phyloP scores from a whole-genome alignment of 53 echinoderm and acorn worm genomes.

The Echinometra lucunter region DNA sequence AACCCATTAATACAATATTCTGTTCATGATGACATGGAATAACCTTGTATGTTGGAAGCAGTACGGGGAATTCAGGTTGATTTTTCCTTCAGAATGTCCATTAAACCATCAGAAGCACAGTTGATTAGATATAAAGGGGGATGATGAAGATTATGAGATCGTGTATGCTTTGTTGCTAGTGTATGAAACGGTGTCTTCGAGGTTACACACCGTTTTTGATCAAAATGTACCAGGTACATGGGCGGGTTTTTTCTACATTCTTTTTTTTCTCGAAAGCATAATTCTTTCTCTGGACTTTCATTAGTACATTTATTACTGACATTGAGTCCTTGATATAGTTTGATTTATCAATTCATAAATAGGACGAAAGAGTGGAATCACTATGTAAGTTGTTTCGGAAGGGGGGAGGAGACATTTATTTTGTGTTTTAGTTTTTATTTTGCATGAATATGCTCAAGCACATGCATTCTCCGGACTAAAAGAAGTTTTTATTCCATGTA shows the following conservation, averaged over 20 bases:
- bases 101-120: conserved; percentile 9
- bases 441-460: no score
- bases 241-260: no score
- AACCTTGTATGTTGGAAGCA: not conserved
- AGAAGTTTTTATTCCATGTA: no score
- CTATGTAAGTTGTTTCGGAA: no score
- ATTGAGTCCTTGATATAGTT: not conserved
- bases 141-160: not conserved
- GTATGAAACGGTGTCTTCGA: not conserved
- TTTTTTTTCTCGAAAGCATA: not conserved
- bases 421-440: no score
- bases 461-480: no score
- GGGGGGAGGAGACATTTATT: no score
- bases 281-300: not conserved
- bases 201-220: not conserved
- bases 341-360: not conserved
- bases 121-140: not conserved
- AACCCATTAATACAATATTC: not conserved
- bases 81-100: conserved; percentile 16
- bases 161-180: conserved; percentile 8
- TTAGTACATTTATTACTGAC: not conserved
- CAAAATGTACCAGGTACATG: not conserved
- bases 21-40: not conserved
- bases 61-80: not conserved
- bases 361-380: no score